These are phyloP conservation scores for Ommatoiulus sabulosus DNA, from an alignment of 2,888 invertebrate species.

Conservation along the genomic window DNA sequence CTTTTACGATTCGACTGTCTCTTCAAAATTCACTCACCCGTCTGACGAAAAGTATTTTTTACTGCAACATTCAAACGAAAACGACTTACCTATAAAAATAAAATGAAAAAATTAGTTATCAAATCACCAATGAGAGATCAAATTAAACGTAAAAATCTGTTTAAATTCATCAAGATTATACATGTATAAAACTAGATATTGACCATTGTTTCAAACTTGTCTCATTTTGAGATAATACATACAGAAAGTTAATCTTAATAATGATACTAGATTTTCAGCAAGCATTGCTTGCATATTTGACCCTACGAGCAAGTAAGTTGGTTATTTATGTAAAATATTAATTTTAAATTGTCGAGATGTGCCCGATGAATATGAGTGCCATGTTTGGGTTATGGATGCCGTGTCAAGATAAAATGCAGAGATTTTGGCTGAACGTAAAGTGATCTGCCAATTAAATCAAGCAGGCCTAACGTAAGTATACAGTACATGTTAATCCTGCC, in stretches of 20 bases:
- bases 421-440: neutral
- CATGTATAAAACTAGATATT: too few relatives aligned
- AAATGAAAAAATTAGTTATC: neutral
- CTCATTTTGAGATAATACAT: too few relatives aligned
- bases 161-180: too few relatives aligned
- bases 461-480: neutral
- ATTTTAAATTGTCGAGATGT: neutral
- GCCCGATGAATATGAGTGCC: neutral
- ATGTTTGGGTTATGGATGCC: neutral
- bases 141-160: too few relatives aligned
- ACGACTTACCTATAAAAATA: slow-evolving; percentile 28
- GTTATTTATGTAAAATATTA: neutral
- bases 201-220: too few relatives aligned
- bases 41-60: neutral
- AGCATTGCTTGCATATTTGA: too few relatives aligned
- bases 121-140: neutral
- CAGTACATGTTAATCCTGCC: too few relatives aligned
- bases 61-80: neutral
- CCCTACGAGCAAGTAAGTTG: neutral
- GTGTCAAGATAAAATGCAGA: neutral
- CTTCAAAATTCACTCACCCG: neutral
- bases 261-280: too few relatives aligned
- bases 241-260: too few relatives aligned
- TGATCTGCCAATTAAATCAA: neutral
- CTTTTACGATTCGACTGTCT: neutral